Percentiles rank a stretch among this genome's conserved stretches.
phyloP scores from a whole-genome alignment of 2,888 invertebrate species.

The Lumbricus terrestris region DNA sequence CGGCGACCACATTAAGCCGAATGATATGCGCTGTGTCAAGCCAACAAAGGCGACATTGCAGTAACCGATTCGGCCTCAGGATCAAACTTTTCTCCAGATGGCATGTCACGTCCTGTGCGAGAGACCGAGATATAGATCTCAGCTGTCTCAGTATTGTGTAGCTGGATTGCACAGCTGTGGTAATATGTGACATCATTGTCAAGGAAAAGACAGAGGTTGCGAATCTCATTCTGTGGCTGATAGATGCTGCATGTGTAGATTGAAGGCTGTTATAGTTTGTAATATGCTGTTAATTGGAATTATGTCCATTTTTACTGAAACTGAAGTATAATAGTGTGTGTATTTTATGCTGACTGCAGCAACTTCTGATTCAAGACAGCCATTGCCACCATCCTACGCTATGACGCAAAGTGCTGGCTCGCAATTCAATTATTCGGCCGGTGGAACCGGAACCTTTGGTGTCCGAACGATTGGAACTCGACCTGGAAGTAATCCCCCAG shows the following conservation, averaged over 20 bases:
- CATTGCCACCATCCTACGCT: neutral
- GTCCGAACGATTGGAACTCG: neutral
- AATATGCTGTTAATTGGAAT: neutral
- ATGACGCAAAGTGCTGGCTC: neutral
- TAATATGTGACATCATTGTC: too few relatives aligned
- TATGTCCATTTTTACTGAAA: neutral
- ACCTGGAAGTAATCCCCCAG: neutral
- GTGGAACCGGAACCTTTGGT: neutral
- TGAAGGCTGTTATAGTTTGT: neutral
- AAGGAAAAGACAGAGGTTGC: too few relatives aligned
- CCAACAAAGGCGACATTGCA: too few relatives aligned
- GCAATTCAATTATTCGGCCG: neutral
- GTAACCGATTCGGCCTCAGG: too few relatives aligned
- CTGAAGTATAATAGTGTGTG: neutral
- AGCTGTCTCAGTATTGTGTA: too few relatives aligned
- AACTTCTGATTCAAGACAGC: neutral
- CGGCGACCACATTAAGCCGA: too few relatives aligned
- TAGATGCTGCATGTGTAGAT: neutral
- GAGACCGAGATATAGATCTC: too few relatives aligned
- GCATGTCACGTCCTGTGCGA: too few relatives aligned
- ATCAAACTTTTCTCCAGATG: too few relatives aligned
- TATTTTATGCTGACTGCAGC: neutral
- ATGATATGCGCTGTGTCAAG: too few relatives aligned
- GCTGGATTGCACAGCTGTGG: too few relatives aligned
- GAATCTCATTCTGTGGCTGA: too few relatives aligned